These are phyloP conservation scores for Anagyrus pseudococci DNA, from an alignment of 2,888 invertebrate genomes.

Conservation along the genomic window DNA sequence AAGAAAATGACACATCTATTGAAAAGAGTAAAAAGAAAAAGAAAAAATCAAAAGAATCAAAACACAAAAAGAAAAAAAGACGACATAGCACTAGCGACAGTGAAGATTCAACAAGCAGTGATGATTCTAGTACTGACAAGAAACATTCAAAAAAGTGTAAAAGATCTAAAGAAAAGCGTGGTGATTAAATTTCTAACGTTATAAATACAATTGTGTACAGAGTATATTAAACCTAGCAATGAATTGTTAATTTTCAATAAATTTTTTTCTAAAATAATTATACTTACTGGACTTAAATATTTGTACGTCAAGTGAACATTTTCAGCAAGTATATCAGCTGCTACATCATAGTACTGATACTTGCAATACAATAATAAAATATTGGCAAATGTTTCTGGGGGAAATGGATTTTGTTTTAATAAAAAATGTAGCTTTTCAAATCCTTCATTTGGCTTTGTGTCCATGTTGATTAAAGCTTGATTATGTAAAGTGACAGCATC, in stretches of 20 bases:
- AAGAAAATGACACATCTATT: conserved; percentile 40
- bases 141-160: conserved; percentile 54
- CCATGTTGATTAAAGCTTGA: conserved; percentile 91
- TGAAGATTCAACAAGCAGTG: conserved; percentile 42
- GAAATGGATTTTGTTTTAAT: conserved; percentile 94
- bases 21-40: conserved; percentile 47
- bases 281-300: conserved; percentile 82
- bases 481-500: conserved; percentile 98
- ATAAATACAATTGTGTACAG: conserved; percentile 1
- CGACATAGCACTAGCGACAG: conserved; percentile 44
- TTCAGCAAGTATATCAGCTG: conserved; percentile 97
- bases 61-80: conserved; percentile 46
- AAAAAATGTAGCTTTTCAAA: conserved; percentile 95
- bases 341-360: conserved; percentile 96
- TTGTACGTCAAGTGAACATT: conserved; percentile 96
- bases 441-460: conserved; percentile 86
- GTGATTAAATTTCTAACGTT: conserved; percentile 32
- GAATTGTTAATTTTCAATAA: not conserved
- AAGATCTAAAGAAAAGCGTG: conserved; percentile 50
- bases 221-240: not conserved
- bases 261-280: conserved; percentile 1
- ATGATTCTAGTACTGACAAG: conserved; percentile 41
- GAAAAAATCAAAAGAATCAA: conserved; percentile 48
- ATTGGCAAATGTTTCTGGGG: conserved; percentile 97
- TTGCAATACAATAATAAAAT: conserved; percentile 93